These are phyloP conservation scores for Cataglyphis albicans DNA, from an alignment of 2,888 invertebrate species.

Conservation along the genomic window DNA sequence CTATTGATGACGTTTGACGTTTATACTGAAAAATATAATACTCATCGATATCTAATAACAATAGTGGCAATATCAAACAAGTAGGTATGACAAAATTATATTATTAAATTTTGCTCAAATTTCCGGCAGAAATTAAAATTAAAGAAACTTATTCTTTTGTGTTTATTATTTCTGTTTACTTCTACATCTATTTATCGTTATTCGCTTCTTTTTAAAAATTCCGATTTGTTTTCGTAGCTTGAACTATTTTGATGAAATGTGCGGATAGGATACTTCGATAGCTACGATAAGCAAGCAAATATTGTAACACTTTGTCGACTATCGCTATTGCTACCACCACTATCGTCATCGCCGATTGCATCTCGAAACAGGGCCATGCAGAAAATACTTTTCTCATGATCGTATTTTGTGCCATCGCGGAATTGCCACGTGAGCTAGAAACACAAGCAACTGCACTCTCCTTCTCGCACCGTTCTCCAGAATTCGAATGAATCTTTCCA, in stretches of 20 bases:
- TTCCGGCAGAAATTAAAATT: not conserved
- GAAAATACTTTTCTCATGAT: slow-evolving; percentile 47
- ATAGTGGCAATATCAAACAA: not conserved
- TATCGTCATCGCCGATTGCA: slow-evolving; percentile 37
- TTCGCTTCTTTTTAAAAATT: not conserved
- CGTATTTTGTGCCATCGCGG: slow-evolving; percentile 43
- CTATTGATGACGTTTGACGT: slow-evolving; percentile 1
- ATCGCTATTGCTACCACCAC: not conserved
- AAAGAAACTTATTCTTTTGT: not conserved
- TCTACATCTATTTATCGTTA: not conserved
- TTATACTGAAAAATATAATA: not conserved
- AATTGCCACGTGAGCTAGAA: slow-evolving; percentile 33
- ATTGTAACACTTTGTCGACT: slow-evolving; percentile 26
- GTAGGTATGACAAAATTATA: not conserved
- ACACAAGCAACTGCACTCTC: slow-evolving; percentile 24
- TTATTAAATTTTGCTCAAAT: not conserved
- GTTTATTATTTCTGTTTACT: not conserved
- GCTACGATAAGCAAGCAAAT: slow-evolving; percentile 32
- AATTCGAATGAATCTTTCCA: slow-evolving; percentile 34
- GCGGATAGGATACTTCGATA: slow-evolving; percentile 8
- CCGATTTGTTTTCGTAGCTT: not conserved
- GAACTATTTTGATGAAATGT: slow-evolving; percentile 7
- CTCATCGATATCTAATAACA: not conserved
- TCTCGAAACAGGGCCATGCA: slow-evolving; percentile 28
- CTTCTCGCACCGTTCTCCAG: not conserved